phyloP scores from a whole-genome alignment of 2,888 invertebrate genomes.

The Spatulosminthurus flaviceps region DNA sequence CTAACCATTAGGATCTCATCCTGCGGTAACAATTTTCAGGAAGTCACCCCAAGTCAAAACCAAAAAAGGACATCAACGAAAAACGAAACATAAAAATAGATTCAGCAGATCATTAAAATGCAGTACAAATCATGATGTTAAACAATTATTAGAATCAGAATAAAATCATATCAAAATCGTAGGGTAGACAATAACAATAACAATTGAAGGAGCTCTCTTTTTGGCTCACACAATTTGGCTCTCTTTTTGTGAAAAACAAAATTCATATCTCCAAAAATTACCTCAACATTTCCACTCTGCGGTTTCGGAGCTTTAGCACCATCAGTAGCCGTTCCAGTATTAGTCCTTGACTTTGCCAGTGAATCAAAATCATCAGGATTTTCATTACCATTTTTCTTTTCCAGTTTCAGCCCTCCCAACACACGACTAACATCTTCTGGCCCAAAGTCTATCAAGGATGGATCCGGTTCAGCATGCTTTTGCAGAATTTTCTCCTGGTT shows the following conservation, averaged over 20 bases:
- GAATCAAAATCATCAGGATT: slow-evolving; percentile 89
- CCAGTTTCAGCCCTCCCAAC: slow-evolving; percentile 45
- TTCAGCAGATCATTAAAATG: too few species aligned
- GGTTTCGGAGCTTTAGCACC: background rate
- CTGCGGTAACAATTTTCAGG: slow-evolving; percentile 54
- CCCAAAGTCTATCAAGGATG: slow-evolving; percentile 81
- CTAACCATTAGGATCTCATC: slow-evolving; percentile 65
- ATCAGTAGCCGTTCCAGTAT: slow-evolving; percentile 27
- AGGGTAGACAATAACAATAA: too few species aligned
- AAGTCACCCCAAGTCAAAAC: too few species aligned
- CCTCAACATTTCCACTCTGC: background rate
- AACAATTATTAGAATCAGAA: too few species aligned
- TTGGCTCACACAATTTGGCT: too few species aligned
- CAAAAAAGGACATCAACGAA: background rate
- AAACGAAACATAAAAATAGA: too few species aligned
- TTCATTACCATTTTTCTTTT: slow-evolving; percentile 56
- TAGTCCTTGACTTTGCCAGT: slow-evolving; percentile 91
- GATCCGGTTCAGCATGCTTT: slow-evolving; percentile 68
- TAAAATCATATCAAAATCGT: too few species aligned
- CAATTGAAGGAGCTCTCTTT: too few species aligned
- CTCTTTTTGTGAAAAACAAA: too few species aligned
- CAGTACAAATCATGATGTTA: too few species aligned
- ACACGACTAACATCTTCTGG: slow-evolving; percentile 66
- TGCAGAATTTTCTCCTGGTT: slow-evolving; percentile 71
- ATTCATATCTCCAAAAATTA: too few species aligned